phyloP scores from a whole-genome alignment of 2,113 vertebrate species.

The Xyrauchen texanus region DNA sequence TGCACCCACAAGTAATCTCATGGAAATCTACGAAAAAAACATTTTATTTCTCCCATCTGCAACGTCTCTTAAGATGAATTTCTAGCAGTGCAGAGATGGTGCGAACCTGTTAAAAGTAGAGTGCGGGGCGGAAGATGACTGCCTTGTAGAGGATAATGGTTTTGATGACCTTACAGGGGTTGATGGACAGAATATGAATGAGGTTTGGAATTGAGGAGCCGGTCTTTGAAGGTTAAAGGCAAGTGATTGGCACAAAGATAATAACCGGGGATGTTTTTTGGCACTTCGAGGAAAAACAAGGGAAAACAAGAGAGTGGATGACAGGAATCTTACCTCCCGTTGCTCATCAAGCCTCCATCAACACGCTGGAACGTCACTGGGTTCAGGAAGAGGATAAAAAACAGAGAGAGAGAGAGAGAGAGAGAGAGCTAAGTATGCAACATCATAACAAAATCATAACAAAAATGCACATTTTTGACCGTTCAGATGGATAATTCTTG shows the following conservation, averaged over 20 bases:
- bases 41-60: neutral
- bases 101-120: conserved; percentile 1
- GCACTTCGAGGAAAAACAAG: conserved; percentile 5
- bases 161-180: conserved; percentile 41
- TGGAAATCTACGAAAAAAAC: neutral
- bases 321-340: conserved; percentile 87
- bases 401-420: conserved; percentile 48
- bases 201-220: conserved; percentile 31
- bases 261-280: conserved; percentile 33
- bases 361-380: conserved; percentile 98
- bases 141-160: conserved; percentile 44
- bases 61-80: conserved; percentile 16
- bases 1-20: neutral
- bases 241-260: conserved; percentile 44
- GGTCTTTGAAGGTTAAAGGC: conserved; percentile 47
- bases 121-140: conserved; percentile 1
- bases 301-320: neutral
- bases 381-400: conserved; percentile 29
- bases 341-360: conserved; percentile 97
- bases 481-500: too few species aligned
- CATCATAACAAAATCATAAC: neutral
- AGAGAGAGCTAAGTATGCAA: conserved; percentile 29
- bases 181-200: conserved; percentile 56
- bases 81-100: neutral
- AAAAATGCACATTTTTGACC: neutral